A percentile compares a stretch with the other conserved stretches of the same genome.
phyloP scores from a whole-genome alignment of 2,888 invertebrate species.

The Hyposoter dolosus region DNA sequence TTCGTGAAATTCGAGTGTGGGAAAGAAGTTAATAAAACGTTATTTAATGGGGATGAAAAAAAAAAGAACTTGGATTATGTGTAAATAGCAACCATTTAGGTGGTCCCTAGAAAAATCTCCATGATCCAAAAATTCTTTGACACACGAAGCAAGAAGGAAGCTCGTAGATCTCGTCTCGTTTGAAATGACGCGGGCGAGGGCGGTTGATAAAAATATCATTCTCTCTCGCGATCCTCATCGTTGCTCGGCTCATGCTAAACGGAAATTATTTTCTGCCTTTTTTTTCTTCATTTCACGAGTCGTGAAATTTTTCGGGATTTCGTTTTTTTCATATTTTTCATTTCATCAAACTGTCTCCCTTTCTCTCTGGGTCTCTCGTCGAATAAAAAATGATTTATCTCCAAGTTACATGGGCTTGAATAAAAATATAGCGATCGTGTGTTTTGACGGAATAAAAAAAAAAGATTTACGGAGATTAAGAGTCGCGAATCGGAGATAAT shows the following conservation, averaged over 20 bases:
- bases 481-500: conserved; percentile 55
- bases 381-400: conserved; percentile 46
- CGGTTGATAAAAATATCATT: conserved; percentile 66
- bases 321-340: conserved; percentile 9
- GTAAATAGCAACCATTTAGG: not conserved
- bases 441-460: conserved; percentile 22
- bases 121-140: conserved; percentile 42
- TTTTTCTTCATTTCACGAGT: not conserved
- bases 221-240: conserved; percentile 30
- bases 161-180: conserved; percentile 60
- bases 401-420: conserved; percentile 11
- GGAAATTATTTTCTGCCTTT: conserved; percentile 22
- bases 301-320: not conserved
- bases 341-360: not conserved
- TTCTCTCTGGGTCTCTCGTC: not conserved
- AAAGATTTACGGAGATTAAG: conserved; percentile 47
- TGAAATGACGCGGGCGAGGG: conserved; percentile 60
- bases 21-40: not conserved
- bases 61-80: not conserved
- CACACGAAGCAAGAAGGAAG: conserved; percentile 28
- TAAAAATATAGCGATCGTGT: not conserved
- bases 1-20: not conserved
- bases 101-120: conserved; percentile 33
- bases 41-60: not conserved
- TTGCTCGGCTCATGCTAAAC: conserved; percentile 3